These are phyloP conservation scores for Nothocercus nigrocapillus DNA, from an alignment of 2,113 vertebrate species.

Conservation along the genomic window DNA sequence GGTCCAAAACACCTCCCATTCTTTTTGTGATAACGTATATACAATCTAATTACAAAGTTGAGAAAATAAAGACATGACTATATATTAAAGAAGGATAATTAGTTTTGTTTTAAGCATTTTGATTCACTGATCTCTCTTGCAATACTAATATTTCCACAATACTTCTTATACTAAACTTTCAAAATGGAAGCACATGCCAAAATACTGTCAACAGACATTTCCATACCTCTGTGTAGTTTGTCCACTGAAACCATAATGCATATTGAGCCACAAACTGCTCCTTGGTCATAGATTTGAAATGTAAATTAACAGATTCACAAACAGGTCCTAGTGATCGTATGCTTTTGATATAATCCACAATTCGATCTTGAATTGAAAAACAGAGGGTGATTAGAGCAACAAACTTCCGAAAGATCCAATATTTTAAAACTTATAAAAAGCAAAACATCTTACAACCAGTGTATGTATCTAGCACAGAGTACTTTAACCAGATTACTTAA, in stretches of 20 bases:
- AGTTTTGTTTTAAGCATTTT: background rate
- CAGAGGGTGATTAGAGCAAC: background rate
- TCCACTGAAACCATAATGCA: constrained; percentile 76
- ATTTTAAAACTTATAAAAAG: background rate
- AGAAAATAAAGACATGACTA: background rate
- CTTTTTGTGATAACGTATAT: background rate
- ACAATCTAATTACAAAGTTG: background rate
- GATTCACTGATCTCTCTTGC: background rate
- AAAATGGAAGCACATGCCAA: background rate
- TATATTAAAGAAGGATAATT: background rate
- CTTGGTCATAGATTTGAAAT: constrained; percentile 68
- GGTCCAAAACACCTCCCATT: background rate
- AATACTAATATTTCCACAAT: no score
- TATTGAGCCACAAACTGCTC: constrained; percentile 68
- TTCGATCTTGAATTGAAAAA: constrained; percentile 60
- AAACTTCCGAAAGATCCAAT: background rate
- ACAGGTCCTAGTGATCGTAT: constrained; percentile 77
- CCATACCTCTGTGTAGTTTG: constrained; percentile 75
- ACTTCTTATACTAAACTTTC: background rate
- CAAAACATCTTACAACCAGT: background rate
- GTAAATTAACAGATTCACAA: constrained; percentile 72
- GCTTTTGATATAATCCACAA: constrained; percentile 73
- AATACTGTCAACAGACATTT: background rate
- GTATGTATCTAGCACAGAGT: background rate
- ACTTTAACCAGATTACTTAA: background rate